These are phyloP conservation scores for Elegia similella DNA, from an alignment of 2,888 invertebrate species.

Conservation along the genomic window DNA sequence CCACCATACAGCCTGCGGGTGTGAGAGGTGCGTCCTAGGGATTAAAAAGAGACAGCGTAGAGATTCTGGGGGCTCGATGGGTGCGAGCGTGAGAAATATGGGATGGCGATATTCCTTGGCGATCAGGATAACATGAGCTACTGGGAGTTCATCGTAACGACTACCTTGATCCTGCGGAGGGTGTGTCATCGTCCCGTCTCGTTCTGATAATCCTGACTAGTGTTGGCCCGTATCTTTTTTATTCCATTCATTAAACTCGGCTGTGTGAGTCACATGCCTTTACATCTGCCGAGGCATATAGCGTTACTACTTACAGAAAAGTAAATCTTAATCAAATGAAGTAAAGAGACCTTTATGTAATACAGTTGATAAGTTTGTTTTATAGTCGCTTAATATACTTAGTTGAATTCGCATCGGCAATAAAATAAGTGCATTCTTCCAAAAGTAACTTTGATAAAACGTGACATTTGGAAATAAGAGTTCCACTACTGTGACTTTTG, in stretches of 20 bases:
- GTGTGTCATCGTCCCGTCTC: constrained; percentile 8
- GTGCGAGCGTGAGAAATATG: constrained; percentile 78
- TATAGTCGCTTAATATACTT: too few species aligned
- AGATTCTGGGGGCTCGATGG: constrained; percentile 56
- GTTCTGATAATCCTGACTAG: background rate
- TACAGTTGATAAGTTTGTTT: too few species aligned
- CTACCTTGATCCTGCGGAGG: background rate
- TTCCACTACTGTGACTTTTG: too few species aligned
- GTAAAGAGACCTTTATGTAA: too few species aligned
- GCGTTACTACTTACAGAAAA: too few species aligned
- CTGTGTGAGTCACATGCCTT: background rate
- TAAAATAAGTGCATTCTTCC: too few species aligned
- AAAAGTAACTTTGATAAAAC: too few species aligned
- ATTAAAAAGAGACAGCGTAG: constrained; percentile 51
- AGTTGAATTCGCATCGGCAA: too few species aligned
- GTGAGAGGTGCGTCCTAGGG: constrained; percentile 53
- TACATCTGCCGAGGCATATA: background rate
- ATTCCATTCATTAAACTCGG: background rate
- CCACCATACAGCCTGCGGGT: constrained; percentile 43
- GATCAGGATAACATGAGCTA: constrained; percentile 56
- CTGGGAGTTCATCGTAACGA: constrained; percentile 30
- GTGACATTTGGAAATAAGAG: too few species aligned
- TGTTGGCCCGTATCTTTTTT: background rate
- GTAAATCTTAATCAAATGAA: too few species aligned
- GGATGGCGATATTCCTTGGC: constrained; percentile 65